Conservation (phyloP, 2,797 vertebrate genomes). For the Sarcophilus harrisii region DNA sequence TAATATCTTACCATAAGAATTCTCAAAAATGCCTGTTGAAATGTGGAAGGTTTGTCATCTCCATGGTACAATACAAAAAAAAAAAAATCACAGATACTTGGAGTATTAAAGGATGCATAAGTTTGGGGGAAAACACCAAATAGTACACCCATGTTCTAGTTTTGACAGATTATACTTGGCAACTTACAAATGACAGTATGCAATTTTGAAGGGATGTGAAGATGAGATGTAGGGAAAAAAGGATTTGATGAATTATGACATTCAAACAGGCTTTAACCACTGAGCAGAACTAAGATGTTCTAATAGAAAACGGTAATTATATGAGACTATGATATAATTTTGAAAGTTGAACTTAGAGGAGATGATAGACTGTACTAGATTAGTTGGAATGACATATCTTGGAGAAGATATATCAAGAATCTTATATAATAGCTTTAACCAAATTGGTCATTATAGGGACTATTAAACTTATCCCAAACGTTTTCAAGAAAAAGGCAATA, state of each 20-base stretch:
- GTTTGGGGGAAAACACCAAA: constrained; percentile 8
- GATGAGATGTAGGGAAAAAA: constrained; percentile 36
- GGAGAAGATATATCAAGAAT: constrained; percentile 27
- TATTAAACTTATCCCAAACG: constrained; percentile 11
- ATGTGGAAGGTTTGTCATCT: neutral
- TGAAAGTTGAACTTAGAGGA: constrained; percentile 47
- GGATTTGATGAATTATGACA: constrained; percentile 58
- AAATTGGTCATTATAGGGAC: constrained; percentile 27
- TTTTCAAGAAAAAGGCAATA: constrained; percentile 51
- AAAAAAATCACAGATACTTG: neutral
- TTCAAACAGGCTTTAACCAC: constrained; percentile 56
- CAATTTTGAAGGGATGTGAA: constrained; percentile 47
- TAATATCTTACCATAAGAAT: neutral
- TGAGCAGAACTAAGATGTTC: constrained; percentile 58
- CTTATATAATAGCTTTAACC: constrained; percentile 48
- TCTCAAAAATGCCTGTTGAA: neutral
- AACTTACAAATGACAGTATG: constrained; percentile 70
- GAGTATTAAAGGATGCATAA: neutral
- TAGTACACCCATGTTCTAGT: constrained; percentile 39
- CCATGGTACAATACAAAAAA: neutral
- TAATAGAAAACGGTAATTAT: constrained; percentile 66
- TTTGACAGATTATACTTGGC: constrained; percentile 63
- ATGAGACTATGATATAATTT: constrained; percentile 53
- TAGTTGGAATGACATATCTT: constrained; percentile 56
- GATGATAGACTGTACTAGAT: constrained; percentile 45